phyloP scores from a whole-genome alignment of 2,797 vertebrate genomes.

The Chiroxiphia lanceolata region DNA sequence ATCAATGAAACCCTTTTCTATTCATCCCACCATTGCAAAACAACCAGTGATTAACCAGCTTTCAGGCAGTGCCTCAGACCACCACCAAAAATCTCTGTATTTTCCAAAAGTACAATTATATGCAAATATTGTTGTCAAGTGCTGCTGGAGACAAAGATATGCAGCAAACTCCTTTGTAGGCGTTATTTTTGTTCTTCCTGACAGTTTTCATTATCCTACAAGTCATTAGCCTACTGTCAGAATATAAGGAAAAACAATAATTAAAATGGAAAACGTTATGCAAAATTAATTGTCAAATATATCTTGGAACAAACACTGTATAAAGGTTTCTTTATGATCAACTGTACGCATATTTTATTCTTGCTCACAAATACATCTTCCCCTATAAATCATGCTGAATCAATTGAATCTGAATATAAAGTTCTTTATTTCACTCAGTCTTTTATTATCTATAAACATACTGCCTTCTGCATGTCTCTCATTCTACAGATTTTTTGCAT shows the following conservation, averaged over 20 bases:
- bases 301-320: background rate
- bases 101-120: constrained; percentile 9
- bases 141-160: constrained; percentile 2
- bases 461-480: background rate
- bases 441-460: background rate
- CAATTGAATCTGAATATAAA: background rate
- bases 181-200: constrained; percentile 3
- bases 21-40: background rate
- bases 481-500: background rate
- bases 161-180: background rate
- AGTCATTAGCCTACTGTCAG: background rate
- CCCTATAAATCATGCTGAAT: background rate
- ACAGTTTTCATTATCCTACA: constrained; percentile 10
- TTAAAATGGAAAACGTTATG: constrained; percentile 2
- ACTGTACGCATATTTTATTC: background rate
- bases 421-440: background rate
- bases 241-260: constrained; percentile 16
- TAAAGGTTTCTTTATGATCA: background rate
- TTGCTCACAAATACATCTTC: background rate
- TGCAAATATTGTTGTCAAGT: constrained; percentile 24
- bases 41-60: background rate
- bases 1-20: background rate
- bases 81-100: background rate
- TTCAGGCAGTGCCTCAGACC: background rate
- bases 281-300: constrained; percentile 17